Conservation (phyloP, 30 jellyfish, hydroid and myxozoan species). For the Hydractinia echinata region DNA sequence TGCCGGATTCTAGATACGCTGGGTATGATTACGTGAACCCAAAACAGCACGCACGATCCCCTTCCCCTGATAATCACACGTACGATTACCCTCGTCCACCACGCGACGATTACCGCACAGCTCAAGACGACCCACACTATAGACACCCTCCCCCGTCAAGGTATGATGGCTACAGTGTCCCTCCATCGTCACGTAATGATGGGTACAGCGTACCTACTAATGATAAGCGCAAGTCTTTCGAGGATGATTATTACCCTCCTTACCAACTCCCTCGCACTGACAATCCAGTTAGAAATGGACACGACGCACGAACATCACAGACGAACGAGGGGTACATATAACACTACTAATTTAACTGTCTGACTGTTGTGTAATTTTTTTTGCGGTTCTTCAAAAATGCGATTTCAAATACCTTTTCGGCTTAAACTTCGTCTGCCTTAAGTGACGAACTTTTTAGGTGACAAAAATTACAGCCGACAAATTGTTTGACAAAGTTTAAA, state of each 20-base stretch:
- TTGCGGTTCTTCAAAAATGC: too few relatives aligned
- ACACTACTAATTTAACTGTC: conserved; percentile 7
- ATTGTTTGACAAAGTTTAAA: too few relatives aligned
- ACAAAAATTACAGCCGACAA: too few relatives aligned
- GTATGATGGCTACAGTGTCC: conserved; percentile 44
- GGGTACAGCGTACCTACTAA: conserved; percentile 12
- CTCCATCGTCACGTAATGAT: conserved; percentile 38
- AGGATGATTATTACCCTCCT: conserved; percentile 44
- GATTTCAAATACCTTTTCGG: too few relatives aligned
- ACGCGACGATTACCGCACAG: conserved; percentile 29
- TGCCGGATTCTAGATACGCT: conserved; percentile 21
- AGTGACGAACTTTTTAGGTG: too few relatives aligned
- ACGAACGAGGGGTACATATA: conserved; percentile 18
- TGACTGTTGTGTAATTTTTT: too few relatives aligned
- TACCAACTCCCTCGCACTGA: conserved; percentile 26
- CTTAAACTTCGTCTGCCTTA: too few relatives aligned
- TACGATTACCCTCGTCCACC: conserved; percentile 55
- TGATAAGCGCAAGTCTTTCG: background rate
- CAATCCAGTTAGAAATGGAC: background rate
- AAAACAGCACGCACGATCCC: conserved; percentile 38
- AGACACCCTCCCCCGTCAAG: conserved; percentile 62
- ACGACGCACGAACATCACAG: conserved; percentile 13
- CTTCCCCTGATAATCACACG: conserved; percentile 24
- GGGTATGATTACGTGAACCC: conserved; percentile 48
- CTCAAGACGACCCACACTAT: conserved; percentile 48